phyloP scores from a whole-genome alignment of 37 sponge, comb jelly and placozoan genomes.

The Aplysina aerophoba region DNA sequence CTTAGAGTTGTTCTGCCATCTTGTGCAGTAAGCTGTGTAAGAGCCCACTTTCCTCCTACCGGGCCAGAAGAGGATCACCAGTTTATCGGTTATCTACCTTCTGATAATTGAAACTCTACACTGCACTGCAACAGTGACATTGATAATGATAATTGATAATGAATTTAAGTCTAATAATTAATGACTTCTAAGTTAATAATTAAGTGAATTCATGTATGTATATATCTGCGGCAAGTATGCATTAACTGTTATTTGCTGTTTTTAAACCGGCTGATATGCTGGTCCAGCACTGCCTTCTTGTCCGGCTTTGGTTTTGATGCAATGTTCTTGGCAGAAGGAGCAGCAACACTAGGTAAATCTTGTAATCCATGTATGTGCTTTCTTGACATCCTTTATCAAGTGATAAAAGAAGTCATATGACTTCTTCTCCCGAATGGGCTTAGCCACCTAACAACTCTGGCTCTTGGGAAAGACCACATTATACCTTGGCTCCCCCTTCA shows the following conservation, averaged over 20 bases:
- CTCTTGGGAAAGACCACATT: conserved; percentile 17
- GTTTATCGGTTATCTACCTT: background rate
- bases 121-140: background rate
- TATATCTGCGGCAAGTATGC: background rate
- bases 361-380: background rate
- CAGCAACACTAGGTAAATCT: background rate
- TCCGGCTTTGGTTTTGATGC: conserved; percentile 14
- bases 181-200: no score
- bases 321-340: conserved; percentile 25
- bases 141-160: no score
- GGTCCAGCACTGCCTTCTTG: conserved; percentile 6
- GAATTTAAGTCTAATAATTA: no score
- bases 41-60: conserved; percentile 20
- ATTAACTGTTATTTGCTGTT: background rate
- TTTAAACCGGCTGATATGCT: conserved; percentile 4
- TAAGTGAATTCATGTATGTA: background rate
- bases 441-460: background rate
- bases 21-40: conserved; percentile 19
- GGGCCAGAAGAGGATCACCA: conserved; percentile 13
- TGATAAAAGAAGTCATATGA: background rate
- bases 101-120: conserved; percentile 4
- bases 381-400: background rate
- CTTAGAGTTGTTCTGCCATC: conserved; percentile 19
- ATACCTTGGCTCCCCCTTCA: background rate
- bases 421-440: conserved; percentile 20